phyloP scores from a whole-genome alignment of 2,797 vertebrate species.

The Catamblyrhynchus diadema region DNA sequence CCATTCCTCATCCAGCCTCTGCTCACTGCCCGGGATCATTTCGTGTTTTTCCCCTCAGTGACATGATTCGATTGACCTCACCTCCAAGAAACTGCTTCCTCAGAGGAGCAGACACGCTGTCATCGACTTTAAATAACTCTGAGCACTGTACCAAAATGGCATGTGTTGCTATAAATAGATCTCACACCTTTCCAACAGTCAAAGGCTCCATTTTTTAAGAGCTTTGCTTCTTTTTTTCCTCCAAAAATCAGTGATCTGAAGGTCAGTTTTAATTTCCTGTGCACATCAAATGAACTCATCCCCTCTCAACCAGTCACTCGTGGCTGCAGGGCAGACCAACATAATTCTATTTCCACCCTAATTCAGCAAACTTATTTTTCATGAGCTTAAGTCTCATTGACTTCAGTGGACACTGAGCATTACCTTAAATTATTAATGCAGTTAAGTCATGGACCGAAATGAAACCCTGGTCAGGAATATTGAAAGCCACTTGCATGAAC shows the following conservation, averaged over 20 bases:
- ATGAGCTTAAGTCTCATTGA: background rate
- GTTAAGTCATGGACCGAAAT: background rate
- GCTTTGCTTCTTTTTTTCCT: background rate
- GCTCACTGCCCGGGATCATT: background rate
- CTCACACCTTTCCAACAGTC: background rate
- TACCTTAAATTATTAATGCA: background rate
- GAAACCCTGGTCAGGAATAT: background rate
- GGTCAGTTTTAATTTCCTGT: background rate
- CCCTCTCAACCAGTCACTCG: accelerated
- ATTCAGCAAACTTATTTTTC: background rate
- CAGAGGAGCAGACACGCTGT: background rate
- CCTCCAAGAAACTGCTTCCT: background rate
- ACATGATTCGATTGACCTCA: background rate
- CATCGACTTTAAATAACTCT: slow-evolving; percentile 23
- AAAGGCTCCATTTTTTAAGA: background rate
- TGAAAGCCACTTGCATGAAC: background rate
- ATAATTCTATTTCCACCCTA: background rate
- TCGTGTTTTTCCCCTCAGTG: background rate
- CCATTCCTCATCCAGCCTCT: background rate
- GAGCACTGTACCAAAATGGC: background rate
- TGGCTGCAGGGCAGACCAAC: background rate
- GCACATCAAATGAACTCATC: background rate
- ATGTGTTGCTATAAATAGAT: background rate
- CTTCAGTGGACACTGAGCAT: background rate
- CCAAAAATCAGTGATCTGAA: background rate